phyloP scores from a whole-genome alignment of 2,797 vertebrate genomes.

The Lates japonicus region DNA sequence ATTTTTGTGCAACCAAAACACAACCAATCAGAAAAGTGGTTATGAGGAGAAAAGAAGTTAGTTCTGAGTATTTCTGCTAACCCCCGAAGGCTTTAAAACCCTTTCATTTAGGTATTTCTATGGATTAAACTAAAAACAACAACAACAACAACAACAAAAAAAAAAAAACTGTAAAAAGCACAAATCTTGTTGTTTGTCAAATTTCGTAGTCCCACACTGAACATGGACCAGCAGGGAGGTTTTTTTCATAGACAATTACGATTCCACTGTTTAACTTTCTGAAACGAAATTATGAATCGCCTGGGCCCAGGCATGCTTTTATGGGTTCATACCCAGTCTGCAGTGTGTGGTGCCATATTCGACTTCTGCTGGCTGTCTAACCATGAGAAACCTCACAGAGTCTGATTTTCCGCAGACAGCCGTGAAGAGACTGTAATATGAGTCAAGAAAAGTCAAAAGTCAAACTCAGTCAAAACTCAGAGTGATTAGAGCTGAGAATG shows the following conservation, averaged over 20 bases:
- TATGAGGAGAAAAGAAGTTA: not conserved
- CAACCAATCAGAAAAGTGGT: not conserved
- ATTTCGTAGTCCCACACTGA: not conserved
- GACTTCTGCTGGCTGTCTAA: constrained; percentile 48
- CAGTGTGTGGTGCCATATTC: constrained; percentile 20
- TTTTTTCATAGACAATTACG: not conserved
- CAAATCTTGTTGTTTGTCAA: not conserved
- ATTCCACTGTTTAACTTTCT: not conserved
- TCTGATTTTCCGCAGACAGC: constrained; percentile 30
- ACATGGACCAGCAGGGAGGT: not conserved
- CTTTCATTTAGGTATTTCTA: constrained; percentile 9
- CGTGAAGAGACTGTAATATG: constrained; percentile 44
- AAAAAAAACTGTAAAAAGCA: not conserved
- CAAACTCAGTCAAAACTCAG: constrained; percentile 18
- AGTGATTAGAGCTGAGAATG: constrained; percentile 22
- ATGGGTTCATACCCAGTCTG: not conserved
- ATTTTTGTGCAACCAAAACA: constrained; percentile 13
- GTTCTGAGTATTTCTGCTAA: not conserved
- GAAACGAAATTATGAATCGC: not conserved
- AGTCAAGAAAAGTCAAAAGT: constrained; percentile 17
- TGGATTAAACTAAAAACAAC: not conserved
- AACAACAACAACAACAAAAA: too few species aligned
- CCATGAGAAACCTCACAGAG: not conserved
- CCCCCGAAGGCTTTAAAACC: not conserved
- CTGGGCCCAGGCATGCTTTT: not conserved